Evolutionary conservation across 2,113 vertebrate species (phyloP).

Genomic region (Glaucidium brasilianum): DNA sequence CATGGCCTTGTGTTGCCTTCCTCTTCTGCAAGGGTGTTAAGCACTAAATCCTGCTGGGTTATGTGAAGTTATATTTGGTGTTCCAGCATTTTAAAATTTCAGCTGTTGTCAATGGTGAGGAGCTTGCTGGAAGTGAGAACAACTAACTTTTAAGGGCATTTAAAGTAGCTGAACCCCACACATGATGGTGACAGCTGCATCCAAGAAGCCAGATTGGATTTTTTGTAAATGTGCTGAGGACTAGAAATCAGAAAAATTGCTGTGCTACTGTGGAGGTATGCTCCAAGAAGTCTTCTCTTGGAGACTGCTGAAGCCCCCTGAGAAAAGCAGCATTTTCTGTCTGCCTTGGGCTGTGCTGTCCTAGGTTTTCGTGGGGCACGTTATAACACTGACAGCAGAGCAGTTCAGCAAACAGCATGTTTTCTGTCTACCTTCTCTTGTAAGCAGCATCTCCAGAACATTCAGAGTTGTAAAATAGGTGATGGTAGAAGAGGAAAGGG

Average conservation of each 20-base stretch:
- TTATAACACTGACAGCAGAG: background rate
- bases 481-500: background rate
- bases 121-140: background rate
- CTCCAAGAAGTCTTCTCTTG: background rate
- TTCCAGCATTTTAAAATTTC: background rate
- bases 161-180: background rate
- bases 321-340: background rate
- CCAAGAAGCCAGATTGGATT: background rate
- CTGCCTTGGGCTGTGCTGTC: background rate
- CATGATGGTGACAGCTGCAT: rapidly evolving
- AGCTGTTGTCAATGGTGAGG: background rate
- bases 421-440: background rate
- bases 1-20: background rate
- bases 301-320: background rate
- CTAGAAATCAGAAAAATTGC: background rate
- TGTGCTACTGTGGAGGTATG: background rate
- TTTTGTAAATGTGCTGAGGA: background rate
- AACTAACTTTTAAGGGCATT: background rate
- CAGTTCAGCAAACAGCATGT: background rate
- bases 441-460: background rate
- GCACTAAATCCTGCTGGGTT: background rate
- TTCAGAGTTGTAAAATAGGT: background rate
- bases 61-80: background rate
- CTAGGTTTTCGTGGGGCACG: rapidly evolving
- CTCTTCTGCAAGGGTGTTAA: background rate